Evolutionary conservation across 1,140 invertebrate genomes (phyloP).

Genomic region (Pseudomyrmex sp.): DNA sequence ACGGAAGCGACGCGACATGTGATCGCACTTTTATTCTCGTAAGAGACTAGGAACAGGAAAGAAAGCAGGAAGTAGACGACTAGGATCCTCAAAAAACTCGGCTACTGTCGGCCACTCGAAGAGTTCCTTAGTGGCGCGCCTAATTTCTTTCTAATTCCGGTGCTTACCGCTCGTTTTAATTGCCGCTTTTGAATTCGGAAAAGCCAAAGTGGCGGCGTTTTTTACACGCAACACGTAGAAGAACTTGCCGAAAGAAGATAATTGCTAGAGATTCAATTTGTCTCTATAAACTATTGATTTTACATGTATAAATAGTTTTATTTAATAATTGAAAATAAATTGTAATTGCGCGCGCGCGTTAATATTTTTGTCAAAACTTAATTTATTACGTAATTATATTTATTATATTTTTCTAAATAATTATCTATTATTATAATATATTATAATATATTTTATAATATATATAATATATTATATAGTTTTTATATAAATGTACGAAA

Average conservation of each 20-base stretch:
- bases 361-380: too few relatives aligned
- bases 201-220: slow-evolving; percentile 20
- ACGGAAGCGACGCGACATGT: slow-evolving; percentile 15
- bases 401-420: too few relatives aligned
- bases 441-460: background rate
- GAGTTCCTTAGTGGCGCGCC: slow-evolving; percentile 54
- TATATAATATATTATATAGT: background rate
- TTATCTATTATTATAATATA: background rate
- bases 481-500: too few relatives aligned
- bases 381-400: too few relatives aligned
- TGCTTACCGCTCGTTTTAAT: slow-evolving; percentile 45
- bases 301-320: background rate
- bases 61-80: slow-evolving; percentile 48
- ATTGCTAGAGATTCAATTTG: background rate
- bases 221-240: background rate
- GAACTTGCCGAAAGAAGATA: slow-evolving; percentile 2
- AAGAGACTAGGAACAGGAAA: slow-evolving; percentile 13
- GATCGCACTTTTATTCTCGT: background rate
- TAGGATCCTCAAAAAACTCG: slow-evolving; percentile 22
- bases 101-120: slow-evolving; percentile 32
- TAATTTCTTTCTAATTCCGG: slow-evolving; percentile 76
- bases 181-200: slow-evolving; percentile 30
- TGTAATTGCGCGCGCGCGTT: background rate
- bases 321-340: background rate
- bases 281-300: background rate